phyloP scores from a whole-genome alignment of 2,888 invertebrate genomes.

The Dorcus parallelipipedus region DNA sequence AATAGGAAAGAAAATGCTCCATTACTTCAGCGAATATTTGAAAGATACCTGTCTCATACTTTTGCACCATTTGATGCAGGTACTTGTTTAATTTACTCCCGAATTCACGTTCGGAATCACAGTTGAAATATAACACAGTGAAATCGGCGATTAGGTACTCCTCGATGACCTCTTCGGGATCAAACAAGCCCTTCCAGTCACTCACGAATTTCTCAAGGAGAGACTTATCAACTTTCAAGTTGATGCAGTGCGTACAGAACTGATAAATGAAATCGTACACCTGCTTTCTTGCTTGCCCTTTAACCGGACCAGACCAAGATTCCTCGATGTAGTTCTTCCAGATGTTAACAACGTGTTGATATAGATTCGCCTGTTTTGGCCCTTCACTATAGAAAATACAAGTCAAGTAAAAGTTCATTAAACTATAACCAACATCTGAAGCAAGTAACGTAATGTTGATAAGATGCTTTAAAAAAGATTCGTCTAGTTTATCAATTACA shows the following conservation, averaged over 20 bases:
- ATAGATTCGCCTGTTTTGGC: neutral
- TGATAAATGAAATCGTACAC: neutral
- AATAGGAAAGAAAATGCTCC: neutral
- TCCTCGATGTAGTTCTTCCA: neutral
- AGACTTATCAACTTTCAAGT: neutral
- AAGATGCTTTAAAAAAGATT: neutral
- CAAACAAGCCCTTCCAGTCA: neutral
- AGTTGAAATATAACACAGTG: neutral
- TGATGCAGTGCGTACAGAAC: neutral
- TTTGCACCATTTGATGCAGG: neutral
- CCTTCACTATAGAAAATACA: neutral
- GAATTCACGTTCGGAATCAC: constrained; percentile 2
- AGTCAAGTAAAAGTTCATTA: constrained; percentile 1
- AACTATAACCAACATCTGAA: neutral
- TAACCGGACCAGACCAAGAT: neutral
- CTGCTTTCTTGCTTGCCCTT: neutral
- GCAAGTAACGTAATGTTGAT: neutral
- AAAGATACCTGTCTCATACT: neutral
- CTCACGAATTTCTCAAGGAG: constrained; percentile 2
- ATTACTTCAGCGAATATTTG: neutral
- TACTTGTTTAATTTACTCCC: neutral
- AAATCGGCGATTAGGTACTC: neutral
- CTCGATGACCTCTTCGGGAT: neutral
- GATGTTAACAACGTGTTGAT: neutral
- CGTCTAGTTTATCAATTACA: neutral